phyloP scores from a whole-genome alignment of 2,113 vertebrate species.

The Perognathus longimembris region DNA sequence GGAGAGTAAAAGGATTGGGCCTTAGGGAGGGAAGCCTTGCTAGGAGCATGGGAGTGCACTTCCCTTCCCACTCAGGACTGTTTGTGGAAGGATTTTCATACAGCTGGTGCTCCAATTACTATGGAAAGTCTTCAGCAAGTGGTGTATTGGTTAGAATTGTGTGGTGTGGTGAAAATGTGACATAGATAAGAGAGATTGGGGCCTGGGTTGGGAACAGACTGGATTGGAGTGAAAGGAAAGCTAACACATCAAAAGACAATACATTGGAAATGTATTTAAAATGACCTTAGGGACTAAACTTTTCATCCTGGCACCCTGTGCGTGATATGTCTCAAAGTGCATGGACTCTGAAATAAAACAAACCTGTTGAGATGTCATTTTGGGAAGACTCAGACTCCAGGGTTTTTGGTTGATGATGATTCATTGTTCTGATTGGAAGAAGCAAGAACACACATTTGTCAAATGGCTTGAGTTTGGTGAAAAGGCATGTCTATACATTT shows the following conservation, averaged over 20 bases:
- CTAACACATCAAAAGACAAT: neutral
- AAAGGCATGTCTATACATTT: neutral
- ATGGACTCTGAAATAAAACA: neutral
- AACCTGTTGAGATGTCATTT: constrained; percentile 61
- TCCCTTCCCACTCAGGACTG: neutral
- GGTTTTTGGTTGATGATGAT: neutral
- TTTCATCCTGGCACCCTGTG: neutral
- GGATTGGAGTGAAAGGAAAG: neutral
- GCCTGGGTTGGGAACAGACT: neutral
- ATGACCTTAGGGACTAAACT: neutral
- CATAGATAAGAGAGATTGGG: neutral
- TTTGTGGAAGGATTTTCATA: neutral
- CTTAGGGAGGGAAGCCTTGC: neutral
- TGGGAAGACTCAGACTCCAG: rapidly evolving
- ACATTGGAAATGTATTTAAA: neutral
- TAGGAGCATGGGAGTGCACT: neutral
- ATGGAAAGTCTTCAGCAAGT: neutral
- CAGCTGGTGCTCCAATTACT: neutral
- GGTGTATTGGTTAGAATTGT: neutral
- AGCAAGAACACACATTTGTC: neutral
- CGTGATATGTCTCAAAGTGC: neutral
- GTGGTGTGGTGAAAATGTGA: neutral
- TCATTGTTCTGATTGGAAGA: constrained; percentile 48
- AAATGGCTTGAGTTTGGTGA: neutral
- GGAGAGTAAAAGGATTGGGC: neutral